Conservation (phyloP, 2,113 vertebrate genomes). For the Pollimyrus isidori region DNA sequence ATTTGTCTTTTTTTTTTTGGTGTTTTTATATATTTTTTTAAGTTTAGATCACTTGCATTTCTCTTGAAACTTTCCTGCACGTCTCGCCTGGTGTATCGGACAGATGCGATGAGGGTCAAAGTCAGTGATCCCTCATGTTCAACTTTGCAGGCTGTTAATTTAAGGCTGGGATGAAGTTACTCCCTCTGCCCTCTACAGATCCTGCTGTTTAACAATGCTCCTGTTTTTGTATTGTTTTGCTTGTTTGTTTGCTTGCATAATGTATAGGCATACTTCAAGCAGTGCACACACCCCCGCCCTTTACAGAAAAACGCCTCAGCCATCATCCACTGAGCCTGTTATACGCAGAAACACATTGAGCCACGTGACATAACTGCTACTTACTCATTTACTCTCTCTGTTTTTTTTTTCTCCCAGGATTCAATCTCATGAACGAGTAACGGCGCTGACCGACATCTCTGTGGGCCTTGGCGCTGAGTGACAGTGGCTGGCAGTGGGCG, state of each 20-base stretch:
- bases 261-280: neutral
- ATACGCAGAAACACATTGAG: constrained; percentile 52
- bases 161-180: neutral
- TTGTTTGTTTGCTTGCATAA: neutral
- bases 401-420: constrained; percentile 50
- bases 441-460: constrained; percentile 26
- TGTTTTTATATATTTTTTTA: neutral
- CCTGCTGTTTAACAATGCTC: neutral
- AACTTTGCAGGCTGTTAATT: neutral
- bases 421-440: constrained; percentile 44
- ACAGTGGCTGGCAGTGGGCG: neutral
- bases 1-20: neutral
- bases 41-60: neutral
- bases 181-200: neutral
- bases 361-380: constrained; percentile 55
- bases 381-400: neutral
- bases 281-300: neutral
- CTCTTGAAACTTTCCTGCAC: neutral
- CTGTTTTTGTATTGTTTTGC: neutral
- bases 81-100: neutral
- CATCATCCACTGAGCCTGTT: constrained; percentile 49
- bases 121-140: neutral
- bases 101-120: neutral
- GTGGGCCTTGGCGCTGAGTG: constrained; percentile 18
- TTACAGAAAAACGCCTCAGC: constrained; percentile 38